phyloP scores from a whole-genome alignment of 2,888 invertebrate species.

The Axea sp. region DNA sequence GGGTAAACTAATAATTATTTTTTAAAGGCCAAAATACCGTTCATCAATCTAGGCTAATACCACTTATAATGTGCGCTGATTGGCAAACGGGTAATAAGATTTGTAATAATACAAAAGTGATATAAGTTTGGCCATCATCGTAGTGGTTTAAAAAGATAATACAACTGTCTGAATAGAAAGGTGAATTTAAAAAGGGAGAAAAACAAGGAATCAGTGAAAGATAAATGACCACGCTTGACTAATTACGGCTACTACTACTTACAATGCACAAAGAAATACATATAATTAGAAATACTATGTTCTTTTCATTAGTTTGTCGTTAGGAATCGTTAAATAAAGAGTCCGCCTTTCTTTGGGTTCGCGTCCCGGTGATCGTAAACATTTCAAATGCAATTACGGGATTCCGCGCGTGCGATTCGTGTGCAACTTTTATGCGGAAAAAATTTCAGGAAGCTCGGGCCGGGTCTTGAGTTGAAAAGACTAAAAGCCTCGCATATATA shows the following conservation, averaged over 20 bases:
- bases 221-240: constrained; percentile 19
- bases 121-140: not conserved
- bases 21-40: not conserved
- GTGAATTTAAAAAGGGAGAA: no score
- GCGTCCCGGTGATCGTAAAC: constrained; percentile 15
- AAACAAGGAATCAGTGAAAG: constrained; percentile 1
- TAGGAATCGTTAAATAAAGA: constrained; percentile 2
- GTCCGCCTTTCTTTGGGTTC: constrained; percentile 1
- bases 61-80: constrained; percentile 7
- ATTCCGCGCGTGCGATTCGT: constrained; percentile 1
- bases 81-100: not conserved
- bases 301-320: constrained; percentile 37
- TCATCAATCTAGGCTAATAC: constrained; percentile 12
- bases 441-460: not conserved
- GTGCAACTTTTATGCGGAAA: constrained; percentile 13
- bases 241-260: constrained; percentile 30
- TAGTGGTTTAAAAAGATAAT: not conserved
- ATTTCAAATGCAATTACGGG: constrained; percentile 14
- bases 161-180: not conserved
- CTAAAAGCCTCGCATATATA: constrained; percentile 13
- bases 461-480: constrained; percentile 6
- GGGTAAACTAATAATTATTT: not conserved
- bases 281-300: constrained; percentile 27
- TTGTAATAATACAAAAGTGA: not conserved
- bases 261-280: constrained; percentile 13